phyloP scores from a whole-genome alignment of 2,888 invertebrate species.

The Plutella xylostella region DNA sequence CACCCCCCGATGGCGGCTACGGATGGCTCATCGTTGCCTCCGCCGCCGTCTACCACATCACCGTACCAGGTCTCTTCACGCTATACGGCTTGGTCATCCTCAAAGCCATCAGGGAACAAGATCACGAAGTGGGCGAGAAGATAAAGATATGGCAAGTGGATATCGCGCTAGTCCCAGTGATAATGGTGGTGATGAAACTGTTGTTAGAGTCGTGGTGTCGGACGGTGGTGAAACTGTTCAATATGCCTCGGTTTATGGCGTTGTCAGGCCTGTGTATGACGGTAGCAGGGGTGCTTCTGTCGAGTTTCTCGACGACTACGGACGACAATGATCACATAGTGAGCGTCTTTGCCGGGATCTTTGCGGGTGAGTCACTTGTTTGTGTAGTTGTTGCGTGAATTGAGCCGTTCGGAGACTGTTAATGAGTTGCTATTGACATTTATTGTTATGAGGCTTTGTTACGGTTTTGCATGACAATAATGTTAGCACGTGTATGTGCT shows the following conservation, averaged over 20 bases:
- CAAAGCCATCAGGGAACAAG: constrained; percentile 58
- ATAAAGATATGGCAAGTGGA: constrained; percentile 70
- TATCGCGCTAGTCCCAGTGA: constrained; percentile 70
- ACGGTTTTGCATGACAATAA: too few species aligned
- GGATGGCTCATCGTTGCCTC: constrained; percentile 74
- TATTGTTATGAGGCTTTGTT: too few species aligned
- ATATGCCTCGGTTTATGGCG: constrained; percentile 70
- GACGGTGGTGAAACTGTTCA: constrained; percentile 65
- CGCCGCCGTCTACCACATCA: constrained; percentile 70
- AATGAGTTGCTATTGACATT: too few species aligned
- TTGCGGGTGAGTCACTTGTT: constrained; percentile 50
- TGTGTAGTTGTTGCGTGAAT: too few species aligned
- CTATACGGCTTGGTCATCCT: constrained; percentile 68
- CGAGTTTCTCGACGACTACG: constrained; percentile 58
- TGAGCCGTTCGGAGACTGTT: too few species aligned
- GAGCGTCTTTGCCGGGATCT: constrained; percentile 61
- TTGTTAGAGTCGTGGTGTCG: constrained; percentile 72
- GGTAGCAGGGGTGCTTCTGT: constrained; percentile 67
- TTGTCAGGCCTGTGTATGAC: constrained; percentile 68
- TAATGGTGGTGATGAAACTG: constrained; percentile 68
- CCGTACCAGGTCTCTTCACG: constrained; percentile 66
- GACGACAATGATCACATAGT: constrained; percentile 55
- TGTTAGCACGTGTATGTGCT: too few species aligned
- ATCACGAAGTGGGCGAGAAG: constrained; percentile 42
- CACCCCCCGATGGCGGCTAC: constrained; percentile 75